phyloP scores from a whole-genome alignment of 2,888 invertebrate genomes.

The Pristionchus exspectatus region DNA sequence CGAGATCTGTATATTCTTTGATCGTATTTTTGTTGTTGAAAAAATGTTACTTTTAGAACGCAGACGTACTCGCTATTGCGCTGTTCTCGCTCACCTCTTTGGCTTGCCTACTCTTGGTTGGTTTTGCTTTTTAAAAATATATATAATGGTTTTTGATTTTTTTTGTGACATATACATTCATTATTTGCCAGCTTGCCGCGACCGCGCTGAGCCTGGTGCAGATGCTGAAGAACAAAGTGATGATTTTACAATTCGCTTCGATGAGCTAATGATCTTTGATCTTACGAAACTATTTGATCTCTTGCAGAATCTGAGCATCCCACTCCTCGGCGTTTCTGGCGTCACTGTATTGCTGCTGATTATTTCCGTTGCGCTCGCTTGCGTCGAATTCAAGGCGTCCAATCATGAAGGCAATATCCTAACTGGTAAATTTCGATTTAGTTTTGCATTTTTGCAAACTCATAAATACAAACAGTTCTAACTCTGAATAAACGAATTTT shows the following conservation, averaged over 20 bases:
- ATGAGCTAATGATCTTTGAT: background rate
- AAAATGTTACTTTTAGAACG: too few species aligned
- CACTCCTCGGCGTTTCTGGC: background rate
- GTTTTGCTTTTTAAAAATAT: background rate
- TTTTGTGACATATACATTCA: too few species aligned
- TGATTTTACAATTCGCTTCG: background rate
- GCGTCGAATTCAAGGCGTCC: background rate
- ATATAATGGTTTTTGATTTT: too few species aligned
- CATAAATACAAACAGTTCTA: too few species aligned
- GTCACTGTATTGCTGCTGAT: background rate
- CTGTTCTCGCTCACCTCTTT: background rate
- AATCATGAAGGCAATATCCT: background rate
- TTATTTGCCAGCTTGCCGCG: too few species aligned
- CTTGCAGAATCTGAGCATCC: background rate
- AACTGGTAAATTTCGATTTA: background rate
- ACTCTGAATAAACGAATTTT: too few species aligned
- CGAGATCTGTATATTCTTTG: too few species aligned
- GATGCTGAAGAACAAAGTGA: background rate
- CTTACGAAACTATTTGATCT: too few species aligned
- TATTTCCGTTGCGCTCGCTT: background rate
- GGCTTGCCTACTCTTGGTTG: background rate
- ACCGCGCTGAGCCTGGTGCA: background rate
- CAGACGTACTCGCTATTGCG: background rate
- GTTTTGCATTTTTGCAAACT: too few species aligned
- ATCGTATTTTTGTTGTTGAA: too few species aligned